Percentiles rank a stretch among this genome's conserved stretches.
These are phyloP conservation scores for Dicranocentrus wangi DNA, from an alignment of 2,888 invertebrate genomes.

Conservation along the genomic window DNA sequence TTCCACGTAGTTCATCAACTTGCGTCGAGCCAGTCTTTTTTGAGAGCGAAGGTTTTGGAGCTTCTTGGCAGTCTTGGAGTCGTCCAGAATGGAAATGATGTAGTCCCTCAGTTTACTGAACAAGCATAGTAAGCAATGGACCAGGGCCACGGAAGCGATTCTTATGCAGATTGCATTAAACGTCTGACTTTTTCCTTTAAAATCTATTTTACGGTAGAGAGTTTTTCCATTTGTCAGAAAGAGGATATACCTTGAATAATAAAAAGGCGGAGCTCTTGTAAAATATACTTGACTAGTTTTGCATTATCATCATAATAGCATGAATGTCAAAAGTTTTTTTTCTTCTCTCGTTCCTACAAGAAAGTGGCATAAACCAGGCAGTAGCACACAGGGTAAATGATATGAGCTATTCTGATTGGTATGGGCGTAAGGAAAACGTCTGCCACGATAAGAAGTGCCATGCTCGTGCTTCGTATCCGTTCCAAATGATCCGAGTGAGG, in stretches of 20 bases:
- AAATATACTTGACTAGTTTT: too few relatives aligned
- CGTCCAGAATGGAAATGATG: constrained; percentile 50
- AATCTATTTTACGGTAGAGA: too few relatives aligned
- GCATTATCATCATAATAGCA: too few relatives aligned
- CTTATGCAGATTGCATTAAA: too few relatives aligned
- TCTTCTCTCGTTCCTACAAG: too few relatives aligned
- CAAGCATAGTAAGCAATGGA: constrained; percentile 11
- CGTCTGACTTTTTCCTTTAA: too few relatives aligned
- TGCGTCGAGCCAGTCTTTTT: constrained; percentile 55
- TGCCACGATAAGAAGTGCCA: constrained; percentile 16
- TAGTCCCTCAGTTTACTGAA: constrained; percentile 31
- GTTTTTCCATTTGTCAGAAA: too few relatives aligned
- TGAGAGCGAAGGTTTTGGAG: constrained; percentile 48
- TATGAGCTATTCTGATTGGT: constrained; percentile 41
- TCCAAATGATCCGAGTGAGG: neutral
- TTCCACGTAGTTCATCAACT: constrained; percentile 47
- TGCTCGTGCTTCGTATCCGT: neutral
- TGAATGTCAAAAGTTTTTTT: too few relatives aligned
- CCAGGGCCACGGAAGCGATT: neutral
- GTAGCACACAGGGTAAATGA: constrained; percentile 33
- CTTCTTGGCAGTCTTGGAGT: constrained; percentile 27
- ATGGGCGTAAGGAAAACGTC: constrained; percentile 52
- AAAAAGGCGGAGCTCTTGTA: too few relatives aligned
- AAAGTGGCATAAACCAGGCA: neutral
- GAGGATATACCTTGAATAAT: too few relatives aligned